Percentiles rank a stretch among this genome's conserved stretches.
These are phyloP conservation scores for Xestia rhomboidea DNA, from an alignment of 2,888 invertebrate species.

Conservation along the genomic window DNA sequence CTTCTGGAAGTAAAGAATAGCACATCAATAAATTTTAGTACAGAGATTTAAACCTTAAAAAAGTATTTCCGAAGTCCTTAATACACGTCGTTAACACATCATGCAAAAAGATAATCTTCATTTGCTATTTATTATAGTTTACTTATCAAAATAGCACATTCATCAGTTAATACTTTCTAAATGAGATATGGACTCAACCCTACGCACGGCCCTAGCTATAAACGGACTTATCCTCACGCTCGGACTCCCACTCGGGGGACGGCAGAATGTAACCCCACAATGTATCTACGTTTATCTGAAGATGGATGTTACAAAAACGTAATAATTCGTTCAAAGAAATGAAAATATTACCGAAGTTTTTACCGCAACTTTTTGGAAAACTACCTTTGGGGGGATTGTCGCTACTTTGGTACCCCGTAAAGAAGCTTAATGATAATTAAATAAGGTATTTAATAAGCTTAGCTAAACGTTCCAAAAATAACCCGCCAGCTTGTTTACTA, in stretches of 20 bases:
- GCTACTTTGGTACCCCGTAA: neutral
- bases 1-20: neutral
- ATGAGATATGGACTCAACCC: constrained; percentile 54
- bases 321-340: too few species aligned
- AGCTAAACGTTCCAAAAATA: constrained; percentile 16
- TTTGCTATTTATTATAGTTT: neutral
- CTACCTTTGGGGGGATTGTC: neutral
- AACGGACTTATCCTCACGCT: constrained; percentile 47
- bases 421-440: neutral
- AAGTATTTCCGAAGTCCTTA: neutral
- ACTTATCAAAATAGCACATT: constrained; percentile 24
- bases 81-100: too few species aligned
- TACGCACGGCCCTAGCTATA: constrained; percentile 36
- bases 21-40: neutral
- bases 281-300: constrained; percentile 15
- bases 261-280: constrained; percentile 31
- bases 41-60: neutral
- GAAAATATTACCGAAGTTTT: neutral
- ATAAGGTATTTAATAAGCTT: neutral
- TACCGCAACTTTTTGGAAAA: neutral
- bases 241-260: neutral
- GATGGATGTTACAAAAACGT: neutral
- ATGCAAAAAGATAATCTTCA: neutral
- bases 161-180: constrained; percentile 52
- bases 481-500: constrained; percentile 36